phyloP scores from a whole-genome alignment of 2,113 vertebrate species.

The Rallus limicola region DNA sequence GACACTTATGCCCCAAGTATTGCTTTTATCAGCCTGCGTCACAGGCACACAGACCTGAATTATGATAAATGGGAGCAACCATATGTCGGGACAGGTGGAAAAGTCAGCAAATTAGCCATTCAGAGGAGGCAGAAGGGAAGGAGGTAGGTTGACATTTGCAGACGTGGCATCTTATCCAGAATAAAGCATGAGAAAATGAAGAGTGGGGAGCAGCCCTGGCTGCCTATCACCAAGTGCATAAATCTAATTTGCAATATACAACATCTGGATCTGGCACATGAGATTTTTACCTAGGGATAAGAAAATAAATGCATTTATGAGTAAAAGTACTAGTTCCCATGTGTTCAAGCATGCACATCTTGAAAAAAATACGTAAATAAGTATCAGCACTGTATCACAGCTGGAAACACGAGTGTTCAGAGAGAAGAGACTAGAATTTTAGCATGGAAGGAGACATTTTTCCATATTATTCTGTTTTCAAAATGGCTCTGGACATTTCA shows the following conservation, averaged over 20 bases:
- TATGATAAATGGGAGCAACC: not conserved
- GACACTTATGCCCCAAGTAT: not conserved
- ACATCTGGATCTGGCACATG: not conserved
- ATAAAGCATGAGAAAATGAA: not conserved
- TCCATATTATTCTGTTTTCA: not conserved
- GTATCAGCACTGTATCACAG: not conserved
- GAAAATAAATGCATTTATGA: not conserved
- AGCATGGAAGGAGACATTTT: not conserved
- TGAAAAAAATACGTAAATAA: not conserved
- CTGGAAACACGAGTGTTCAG: not conserved
- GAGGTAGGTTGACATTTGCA: not conserved
- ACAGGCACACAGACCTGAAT: not conserved
- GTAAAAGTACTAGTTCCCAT: not conserved
- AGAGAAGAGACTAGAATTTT: not conserved
- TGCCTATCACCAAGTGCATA: not conserved
- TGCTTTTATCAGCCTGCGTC: constrained; percentile 1
- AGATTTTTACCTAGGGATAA: not conserved
- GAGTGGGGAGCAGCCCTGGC: not conserved
- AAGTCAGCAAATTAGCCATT: not conserved
- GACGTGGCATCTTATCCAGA: not conserved
- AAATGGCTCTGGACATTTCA: not conserved
- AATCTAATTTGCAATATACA: not conserved
- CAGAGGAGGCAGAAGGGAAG: not conserved
- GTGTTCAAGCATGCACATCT: not conserved
- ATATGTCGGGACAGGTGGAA: not conserved